phyloP scores from a whole-genome alignment of 2,888 invertebrate species.

The Sisyra nigra region DNA sequence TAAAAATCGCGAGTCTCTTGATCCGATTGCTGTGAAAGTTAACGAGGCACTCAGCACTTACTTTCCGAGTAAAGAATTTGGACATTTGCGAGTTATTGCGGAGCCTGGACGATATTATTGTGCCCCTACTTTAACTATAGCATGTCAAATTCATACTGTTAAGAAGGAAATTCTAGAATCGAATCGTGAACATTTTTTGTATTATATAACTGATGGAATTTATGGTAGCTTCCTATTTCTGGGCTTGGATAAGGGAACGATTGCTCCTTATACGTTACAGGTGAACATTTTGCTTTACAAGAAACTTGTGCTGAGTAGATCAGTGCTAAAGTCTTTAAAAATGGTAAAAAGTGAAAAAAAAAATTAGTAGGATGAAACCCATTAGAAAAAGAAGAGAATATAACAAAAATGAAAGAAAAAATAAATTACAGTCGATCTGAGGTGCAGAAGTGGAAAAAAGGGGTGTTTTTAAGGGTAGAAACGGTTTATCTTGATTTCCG shows the following conservation, averaged over 20 bases:
- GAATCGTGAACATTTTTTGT: constrained; percentile 23
- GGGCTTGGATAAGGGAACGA: constrained; percentile 15
- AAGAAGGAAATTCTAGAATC: constrained; percentile 14
- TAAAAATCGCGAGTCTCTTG: constrained; percentile 23
- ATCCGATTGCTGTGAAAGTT: constrained; percentile 27
- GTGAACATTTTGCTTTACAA: too few species aligned
- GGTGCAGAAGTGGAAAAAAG: too few species aligned
- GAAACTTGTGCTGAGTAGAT: too few species aligned
- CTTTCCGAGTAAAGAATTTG: constrained; percentile 29
- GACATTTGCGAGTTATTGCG: constrained; percentile 26
- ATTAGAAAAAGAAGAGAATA: too few species aligned
- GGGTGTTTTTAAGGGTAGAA: too few species aligned
- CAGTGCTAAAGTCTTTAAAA: too few species aligned
- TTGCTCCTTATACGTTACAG: constrained; percentile 15
- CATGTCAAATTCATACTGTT: constrained; percentile 32
- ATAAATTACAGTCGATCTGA: too few species aligned
- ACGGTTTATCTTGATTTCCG: too few species aligned
- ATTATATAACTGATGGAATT: constrained; percentile 45
- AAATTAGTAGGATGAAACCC: too few species aligned
- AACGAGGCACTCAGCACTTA: constrained; percentile 33
- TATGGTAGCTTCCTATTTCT: constrained; percentile 44
- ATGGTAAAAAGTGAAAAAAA: too few species aligned
- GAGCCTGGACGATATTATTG: constrained; percentile 49
- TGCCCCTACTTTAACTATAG: constrained; percentile 39
- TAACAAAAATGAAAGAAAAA: too few species aligned